Evolutionary conservation across 2,113 vertebrate genomes (phyloP), one percentile per base, ranked within the genome.

Genomic region (Scatophagus argus): DNA sequence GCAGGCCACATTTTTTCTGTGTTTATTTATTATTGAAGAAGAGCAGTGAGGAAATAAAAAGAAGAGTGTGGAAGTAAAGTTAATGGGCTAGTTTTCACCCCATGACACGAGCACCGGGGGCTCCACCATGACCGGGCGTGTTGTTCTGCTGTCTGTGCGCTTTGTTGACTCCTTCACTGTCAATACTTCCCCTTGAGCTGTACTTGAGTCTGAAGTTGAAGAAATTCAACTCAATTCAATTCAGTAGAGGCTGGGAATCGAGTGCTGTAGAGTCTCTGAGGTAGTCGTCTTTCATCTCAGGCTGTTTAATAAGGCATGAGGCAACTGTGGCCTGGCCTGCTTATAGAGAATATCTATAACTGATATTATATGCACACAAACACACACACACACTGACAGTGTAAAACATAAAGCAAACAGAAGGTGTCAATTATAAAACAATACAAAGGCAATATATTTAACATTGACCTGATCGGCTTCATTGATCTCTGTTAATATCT

Each of bases 271-370:
- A 76, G 79, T 47, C 74, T 83, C 85, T 43, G 51, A 77, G 78
- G 74, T 64, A 14, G 74, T 77, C 54, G 8, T 10, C 82, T 87
- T 88, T 88, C 82, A 85, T 88, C 82, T 83, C 54, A 5, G 39
- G 77, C n/a, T 34, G 51, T 52, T 90, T 64, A 88, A 90, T 90
- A 88, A 90, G 76, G 73, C 74, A 90, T 88, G 86, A 88, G 68
- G 54, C 64, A 63, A 62, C 84, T 70, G 76, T 39, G 85, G 79
- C 52, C 74, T 19, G 77, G 55, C 77, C 70, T 75, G 51, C 58
- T 72, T 32, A 38, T 62, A 58, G 63, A 79, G 63, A 85, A 78
- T 61, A 89, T 85, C 79, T 74, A 86, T 79, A 78, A 61, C 65
- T 79, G 78, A 77, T 82, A 58, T 82, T 69, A 78, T 71, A 78